Percentiles rank a stretch among this genome's conserved stretches.
phyloP scores from a whole-genome alignment of 92 coral and sea anemone species.

The Actinernus sp. region DNA sequence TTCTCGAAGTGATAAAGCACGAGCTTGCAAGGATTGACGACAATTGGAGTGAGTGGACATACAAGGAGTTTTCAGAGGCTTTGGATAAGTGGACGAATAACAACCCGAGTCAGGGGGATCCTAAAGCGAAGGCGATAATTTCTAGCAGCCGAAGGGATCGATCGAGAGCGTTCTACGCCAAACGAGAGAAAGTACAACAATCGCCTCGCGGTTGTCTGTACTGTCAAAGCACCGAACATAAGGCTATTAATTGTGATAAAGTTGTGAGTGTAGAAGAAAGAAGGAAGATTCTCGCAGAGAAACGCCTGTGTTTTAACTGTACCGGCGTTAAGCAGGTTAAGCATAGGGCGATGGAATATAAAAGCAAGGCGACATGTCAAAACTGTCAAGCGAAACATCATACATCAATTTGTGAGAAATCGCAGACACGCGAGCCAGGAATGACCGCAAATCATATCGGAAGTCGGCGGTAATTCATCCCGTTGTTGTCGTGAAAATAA shows the following conservation, averaged over 20 bases:
- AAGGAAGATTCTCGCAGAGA: constrained; percentile 47
- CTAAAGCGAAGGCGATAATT: too few species aligned
- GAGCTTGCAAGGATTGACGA: constrained; percentile 40
- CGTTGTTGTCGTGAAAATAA: constrained; percentile 53
- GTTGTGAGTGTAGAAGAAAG: constrained; percentile 25
- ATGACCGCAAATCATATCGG: constrained; percentile 30
- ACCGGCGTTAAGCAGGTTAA: constrained; percentile 29
- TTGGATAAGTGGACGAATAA: constrained; percentile 58
- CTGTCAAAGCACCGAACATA: constrained; percentile 37
- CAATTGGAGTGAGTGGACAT: constrained; percentile 64
- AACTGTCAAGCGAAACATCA: constrained; percentile 46
- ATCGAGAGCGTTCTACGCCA: too few species aligned
- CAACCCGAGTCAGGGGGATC: constrained; percentile 27
- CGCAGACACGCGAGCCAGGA: constrained; percentile 17
- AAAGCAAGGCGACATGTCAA: constrained; percentile 24
- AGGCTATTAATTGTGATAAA: constrained; percentile 48
- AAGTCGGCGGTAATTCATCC: background rate
- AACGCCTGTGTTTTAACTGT: constrained; percentile 63
- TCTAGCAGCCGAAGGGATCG: too few species aligned
- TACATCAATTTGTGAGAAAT: constrained; percentile 51
- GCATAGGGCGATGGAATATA: constrained; percentile 61
- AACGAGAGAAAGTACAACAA: too few species aligned
- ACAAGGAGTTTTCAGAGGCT: constrained; percentile 35
- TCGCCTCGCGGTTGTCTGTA: constrained; percentile 66
- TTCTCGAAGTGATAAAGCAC: constrained; percentile 14